Base-by-base conservation (phyloP, 1,140 invertebrate species). In the Paramacrobiotus metropolitanus region DNA sequence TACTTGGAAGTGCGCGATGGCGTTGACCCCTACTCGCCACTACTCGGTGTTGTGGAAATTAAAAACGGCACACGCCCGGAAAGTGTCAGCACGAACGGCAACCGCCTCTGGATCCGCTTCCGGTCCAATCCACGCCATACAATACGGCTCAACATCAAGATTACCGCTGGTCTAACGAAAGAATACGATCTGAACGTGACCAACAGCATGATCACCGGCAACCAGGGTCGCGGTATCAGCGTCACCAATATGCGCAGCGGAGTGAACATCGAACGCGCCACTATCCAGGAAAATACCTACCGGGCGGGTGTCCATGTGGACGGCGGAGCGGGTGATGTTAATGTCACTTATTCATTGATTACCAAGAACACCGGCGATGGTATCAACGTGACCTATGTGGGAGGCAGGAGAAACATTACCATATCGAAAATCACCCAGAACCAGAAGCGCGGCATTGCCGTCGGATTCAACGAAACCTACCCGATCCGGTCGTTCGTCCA, bases 211-310 rank as follows among this genome's bases (percentile, higher is more conserved):
- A 81, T 97, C 40, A 79, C 81, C 0, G 80, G 86, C 66, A 99
- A 98, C 72, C 85, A 84, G 67, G 93, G 93, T 1, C 82, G 91
- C 72, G 94, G 94, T 29, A 80, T 94, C 55, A 82, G 80, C 2
- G 80, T 85, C 3, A 85, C 93, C 71, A 86, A 86, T 69, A 74
- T 90, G 55, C 77, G 86, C 68, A 87, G 84, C 1, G 81, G 83
- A 65, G 68, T 90, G 4, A 81, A 86, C 70, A 77, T 88, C 59
- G 83, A 87, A 65, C 78, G 82, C 21, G 84, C 83, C 1, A 82
- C 81, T 0, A 78, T 95, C n/a, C 83, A 84, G 1, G 82, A 84
- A 63, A 93, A 92, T 68, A 82, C 83, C 64, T 84, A 91, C 68
- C 79, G 87, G 4, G 86, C 86, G 3, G 91, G 90, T 1, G 75